These are phyloP conservation scores for Noctuana brunneofusca DNA, from an alignment of 2,888 invertebrate species.

Conservation along the genomic window DNA sequence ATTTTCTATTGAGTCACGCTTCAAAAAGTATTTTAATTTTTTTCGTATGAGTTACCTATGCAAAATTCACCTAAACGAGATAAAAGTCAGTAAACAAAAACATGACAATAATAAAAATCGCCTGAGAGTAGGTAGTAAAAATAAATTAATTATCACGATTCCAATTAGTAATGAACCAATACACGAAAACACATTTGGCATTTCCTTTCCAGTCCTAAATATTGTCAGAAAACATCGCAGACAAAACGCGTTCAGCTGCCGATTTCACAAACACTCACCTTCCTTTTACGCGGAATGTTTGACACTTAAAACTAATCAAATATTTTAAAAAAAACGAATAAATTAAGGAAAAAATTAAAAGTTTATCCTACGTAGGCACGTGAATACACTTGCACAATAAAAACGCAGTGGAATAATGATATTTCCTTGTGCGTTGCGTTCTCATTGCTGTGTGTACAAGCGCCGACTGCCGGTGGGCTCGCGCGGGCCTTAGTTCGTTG, in stretches of 20 bases:
- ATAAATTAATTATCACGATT: background rate
- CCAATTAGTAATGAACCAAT: background rate
- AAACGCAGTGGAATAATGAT: conserved; percentile 53
- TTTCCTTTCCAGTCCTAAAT: conserved; percentile 3
- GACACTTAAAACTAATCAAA: conserved; percentile 51
- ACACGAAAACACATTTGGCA: background rate
- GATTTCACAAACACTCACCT: conserved; percentile 62
- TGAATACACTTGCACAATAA: conserved; percentile 65
- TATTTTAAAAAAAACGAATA: conserved; percentile 38
- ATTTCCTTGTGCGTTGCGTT: conserved; percentile 54
- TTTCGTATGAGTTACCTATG: too few species aligned
- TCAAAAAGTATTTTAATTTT: background rate
- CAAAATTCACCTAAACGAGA: background rate
- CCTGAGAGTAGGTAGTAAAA: too few species aligned
- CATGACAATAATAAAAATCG: too few species aligned
- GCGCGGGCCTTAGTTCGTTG: conserved; percentile 50
- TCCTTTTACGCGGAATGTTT: conserved; percentile 79
- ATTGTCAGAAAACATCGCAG: conserved; percentile 4
- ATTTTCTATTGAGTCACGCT: background rate
- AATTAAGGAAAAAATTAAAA: conserved; percentile 35
- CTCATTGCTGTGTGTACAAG: conserved; percentile 69
- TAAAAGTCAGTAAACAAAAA: background rate
- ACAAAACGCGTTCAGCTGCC: conserved; percentile 1
- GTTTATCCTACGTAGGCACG: conserved; percentile 59
- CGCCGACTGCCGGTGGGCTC: conserved; percentile 59